Evolutionary conservation across 1,140 invertebrate species (phyloP), one percentile per base, ranked within the genome.

Genomic region (Phthorimaea operculella): DNA sequence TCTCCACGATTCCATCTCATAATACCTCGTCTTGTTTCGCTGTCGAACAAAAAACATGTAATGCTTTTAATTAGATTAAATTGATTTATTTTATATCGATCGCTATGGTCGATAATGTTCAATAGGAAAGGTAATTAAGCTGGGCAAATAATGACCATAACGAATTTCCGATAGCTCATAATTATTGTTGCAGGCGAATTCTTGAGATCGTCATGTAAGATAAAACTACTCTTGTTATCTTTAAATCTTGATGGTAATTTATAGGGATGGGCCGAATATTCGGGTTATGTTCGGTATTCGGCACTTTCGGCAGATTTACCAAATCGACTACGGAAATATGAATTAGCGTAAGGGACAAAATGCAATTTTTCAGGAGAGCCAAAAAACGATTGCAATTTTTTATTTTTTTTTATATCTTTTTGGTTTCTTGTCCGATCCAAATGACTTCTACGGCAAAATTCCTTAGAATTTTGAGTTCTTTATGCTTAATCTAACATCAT

Each of bases 31-130:
- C 79, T 83, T 83, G 76, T 81, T 81, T 79, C 73, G 75, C 72
- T 74, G 58, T 63, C 70, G 70, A 74, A 81, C 75, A 81, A 83
- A 84, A 81, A 82, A 83, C 67, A 76, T 81, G 78, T 82, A 83
- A 85, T 76, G 78, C 79, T 80, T 85, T 85, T 85, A 85, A 85
- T 85, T 85, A 85, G 75, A 83, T 82, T 82, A 80, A 83, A 83
- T 83, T 83, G 82, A 83, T 85, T 83, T 82, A 80, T 80, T 78
- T 68, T 74, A 64, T 72, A 73, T 71, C 66, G 77, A 82, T 79
- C 75, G 70, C 57, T 52, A 60, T 57, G 64, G 55, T 51, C 67
- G 79, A 81, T 82, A 79, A 67, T 50, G 52, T 39, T 56, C 54
- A 60, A 76, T 74, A 60, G 62, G 36, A 57, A 58, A 67, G 67